Percentiles rank a stretch among this genome's conserved stretches.
Conservation (phyloP, 2,113 vertebrate genomes). For the Dolichotis patagonum region DNA sequence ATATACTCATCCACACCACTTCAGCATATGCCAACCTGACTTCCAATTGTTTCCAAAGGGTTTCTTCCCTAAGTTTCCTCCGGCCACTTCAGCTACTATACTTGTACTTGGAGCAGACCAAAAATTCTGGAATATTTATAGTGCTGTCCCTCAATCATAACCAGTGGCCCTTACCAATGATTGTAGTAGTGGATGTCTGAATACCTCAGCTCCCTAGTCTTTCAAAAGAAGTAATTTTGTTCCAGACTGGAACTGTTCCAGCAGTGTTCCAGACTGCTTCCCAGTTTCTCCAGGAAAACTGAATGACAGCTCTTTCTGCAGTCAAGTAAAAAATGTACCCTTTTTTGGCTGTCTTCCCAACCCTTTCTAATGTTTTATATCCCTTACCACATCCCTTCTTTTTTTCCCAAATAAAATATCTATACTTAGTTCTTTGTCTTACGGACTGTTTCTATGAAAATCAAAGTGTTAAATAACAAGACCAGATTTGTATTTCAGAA, state of each 20-base stretch:
- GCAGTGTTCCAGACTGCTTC: not conserved
- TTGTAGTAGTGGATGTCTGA: not conserved
- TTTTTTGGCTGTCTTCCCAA: not conserved
- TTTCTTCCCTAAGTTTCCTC: not conserved
- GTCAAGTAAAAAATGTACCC: not conserved
- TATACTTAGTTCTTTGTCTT: not conserved
- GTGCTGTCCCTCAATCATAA: not conserved
- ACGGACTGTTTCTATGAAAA: not conserved
- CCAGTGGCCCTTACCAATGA: not conserved
- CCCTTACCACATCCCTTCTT: not conserved
- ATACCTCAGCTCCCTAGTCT: not conserved
- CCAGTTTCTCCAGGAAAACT: slow-evolving; percentile 38
- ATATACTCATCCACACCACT: not conserved
- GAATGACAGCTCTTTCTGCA: slow-evolving; percentile 6
- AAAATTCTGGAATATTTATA: not conserved
- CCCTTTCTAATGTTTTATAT: not conserved
- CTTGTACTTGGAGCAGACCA: not conserved
- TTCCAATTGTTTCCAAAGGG: not conserved
- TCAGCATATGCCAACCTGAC: not conserved
- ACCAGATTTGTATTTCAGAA: slow-evolving; percentile 19
- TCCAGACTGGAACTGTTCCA: no score
- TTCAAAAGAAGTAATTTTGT: not conserved
- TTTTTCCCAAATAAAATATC: not conserved
- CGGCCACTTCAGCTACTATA: not conserved
- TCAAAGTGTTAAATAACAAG: not conserved